These are phyloP conservation scores for Philereme vetulata DNA, from an alignment of 2,888 invertebrate genomes.

Conservation along the genomic window DNA sequence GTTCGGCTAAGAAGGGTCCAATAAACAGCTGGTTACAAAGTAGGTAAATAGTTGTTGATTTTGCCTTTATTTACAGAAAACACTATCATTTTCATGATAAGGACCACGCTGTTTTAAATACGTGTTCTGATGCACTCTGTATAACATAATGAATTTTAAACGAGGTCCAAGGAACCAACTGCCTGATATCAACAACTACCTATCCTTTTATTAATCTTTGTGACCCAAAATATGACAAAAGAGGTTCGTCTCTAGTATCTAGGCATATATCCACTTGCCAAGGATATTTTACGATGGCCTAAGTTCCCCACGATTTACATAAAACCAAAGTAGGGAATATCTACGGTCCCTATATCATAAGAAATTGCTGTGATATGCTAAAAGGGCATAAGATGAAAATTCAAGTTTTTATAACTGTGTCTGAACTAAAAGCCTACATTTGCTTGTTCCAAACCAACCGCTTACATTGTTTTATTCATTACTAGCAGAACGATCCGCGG, in stretches of 20 bases:
- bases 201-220: not conserved
- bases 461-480: no score
- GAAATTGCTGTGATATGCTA: not conserved
- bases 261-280: not conserved
- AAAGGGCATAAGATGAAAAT: not conserved
- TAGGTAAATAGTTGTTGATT: no score
- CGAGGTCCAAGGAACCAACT: no score
- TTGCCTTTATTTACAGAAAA: no score
- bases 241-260: not conserved
- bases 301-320: not conserved
- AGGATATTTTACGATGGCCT: constrained; percentile 1
- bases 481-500: no score
- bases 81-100: no score
- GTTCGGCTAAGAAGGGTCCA: no score
- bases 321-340: not conserved
- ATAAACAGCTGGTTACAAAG: no score
- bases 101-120: no score
- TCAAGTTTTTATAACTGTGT: not conserved
- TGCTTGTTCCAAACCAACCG: not conserved
- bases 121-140: no score
- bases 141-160: no score
- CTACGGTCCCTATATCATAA: not conserved
- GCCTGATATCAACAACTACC: not conserved
- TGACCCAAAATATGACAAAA: not conserved
- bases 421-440: not conserved